Base-by-base conservation (phyloP, 2,888 invertebrate species). In the Leucophenga maculata region DNA sequence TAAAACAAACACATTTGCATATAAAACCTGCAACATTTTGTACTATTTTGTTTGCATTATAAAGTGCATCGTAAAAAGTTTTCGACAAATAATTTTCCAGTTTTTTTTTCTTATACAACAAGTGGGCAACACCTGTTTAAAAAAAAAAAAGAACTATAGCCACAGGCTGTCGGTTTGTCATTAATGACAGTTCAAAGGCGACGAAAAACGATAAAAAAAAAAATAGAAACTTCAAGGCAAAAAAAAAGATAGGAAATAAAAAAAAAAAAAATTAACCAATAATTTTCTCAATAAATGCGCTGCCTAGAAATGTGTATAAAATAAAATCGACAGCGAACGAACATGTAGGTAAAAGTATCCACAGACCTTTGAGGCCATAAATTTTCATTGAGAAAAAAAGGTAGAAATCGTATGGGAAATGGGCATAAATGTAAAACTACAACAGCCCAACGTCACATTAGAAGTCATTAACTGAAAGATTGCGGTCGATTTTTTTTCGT, bases 241-340 rank as follows among this genome's bases (percentile, higher is more conserved):
- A 52, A 64, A 67, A 65, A 22, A 62, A 73, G 65, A 22, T 13
- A 55, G 20, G 2, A 39, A 18, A 62, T 31, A 71, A 65, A 70
- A 71, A 68, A 69, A 68, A 62, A 59, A 64, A 72, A 74, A 76
- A 76, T 73, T 73, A 73, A 69, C 68, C 69, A 71, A 71, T 67
- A 71, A 69, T 68, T 71, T 71, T 69, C 67, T 67, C 67, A 66
- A 55, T 52, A 65, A 72, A 66, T 60, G 67, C 68, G 66, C 64
- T 64, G 50, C 26, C 3, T 26, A 26, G 26, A 26, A 26, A 26
- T 26, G 26, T 26, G 26, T 26, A 26, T 26, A 22, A 26, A n/a
- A 50, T 14, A 48, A 54, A 54, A 54, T 54, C 18, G 6, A 46
- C 13, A 57, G 44, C 60, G 46, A 14, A 46, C 60, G 46, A 14